These are phyloP conservation scores for Syngnathus scovelli DNA, from an alignment of 2,113 vertebrate genomes.

Conservation along the genomic window DNA sequence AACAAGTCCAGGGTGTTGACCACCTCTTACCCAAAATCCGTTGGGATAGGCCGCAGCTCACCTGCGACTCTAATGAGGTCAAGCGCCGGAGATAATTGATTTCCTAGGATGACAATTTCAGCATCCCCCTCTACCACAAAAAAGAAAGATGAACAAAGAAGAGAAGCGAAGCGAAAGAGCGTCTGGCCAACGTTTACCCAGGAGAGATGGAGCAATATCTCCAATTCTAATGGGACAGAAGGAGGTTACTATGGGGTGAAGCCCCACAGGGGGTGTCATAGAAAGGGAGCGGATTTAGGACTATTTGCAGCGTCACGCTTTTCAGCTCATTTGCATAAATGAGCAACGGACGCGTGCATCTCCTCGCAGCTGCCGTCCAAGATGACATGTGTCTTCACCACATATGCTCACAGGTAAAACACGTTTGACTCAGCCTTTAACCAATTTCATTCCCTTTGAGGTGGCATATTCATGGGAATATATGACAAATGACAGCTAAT, in stretches of 20 bases:
- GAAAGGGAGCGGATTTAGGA: conserved; percentile 17
- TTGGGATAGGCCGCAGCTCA: neutral
- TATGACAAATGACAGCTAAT: neutral
- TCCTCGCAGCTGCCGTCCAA: conserved; percentile 54
- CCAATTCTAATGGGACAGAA: conserved; percentile 48
- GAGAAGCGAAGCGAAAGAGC: conserved; percentile 44
- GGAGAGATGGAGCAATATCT: conserved; percentile 44
- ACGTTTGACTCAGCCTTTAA: neutral
- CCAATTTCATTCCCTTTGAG: neutral
- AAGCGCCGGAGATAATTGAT: neutral
- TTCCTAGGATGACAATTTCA: neutral
- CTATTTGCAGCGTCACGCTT: conserved; percentile 46
- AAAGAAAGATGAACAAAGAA: conserved; percentile 30
- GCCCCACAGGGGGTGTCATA: conserved; percentile 20
- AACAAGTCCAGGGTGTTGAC: neutral
- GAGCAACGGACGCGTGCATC: conserved; percentile 55
- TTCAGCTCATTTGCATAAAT: conserved; percentile 56
- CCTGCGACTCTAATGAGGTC: neutral
- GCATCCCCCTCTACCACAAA: neutral
- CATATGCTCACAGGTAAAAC: conserved; percentile 5
- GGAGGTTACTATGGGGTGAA: conserved; percentile 44
- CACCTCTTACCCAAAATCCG: neutral
- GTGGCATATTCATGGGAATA: conserved; percentile 11
- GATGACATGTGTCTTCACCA: conserved; percentile 10
- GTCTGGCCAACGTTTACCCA: conserved; percentile 50